phyloP scores from a whole-genome alignment of 1,140 invertebrate genomes.

The Druon quercuslanigerum region DNA sequence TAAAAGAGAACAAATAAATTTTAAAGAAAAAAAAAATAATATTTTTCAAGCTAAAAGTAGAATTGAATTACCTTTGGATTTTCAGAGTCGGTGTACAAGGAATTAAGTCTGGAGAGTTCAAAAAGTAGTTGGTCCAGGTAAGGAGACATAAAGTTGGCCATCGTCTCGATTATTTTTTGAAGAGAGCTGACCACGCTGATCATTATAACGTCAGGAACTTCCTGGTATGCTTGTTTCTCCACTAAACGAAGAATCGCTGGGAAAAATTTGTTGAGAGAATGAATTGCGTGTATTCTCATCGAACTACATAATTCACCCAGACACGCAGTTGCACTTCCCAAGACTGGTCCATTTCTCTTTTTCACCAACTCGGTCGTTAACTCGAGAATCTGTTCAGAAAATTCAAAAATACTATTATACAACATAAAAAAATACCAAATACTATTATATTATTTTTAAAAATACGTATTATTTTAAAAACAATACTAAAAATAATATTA shows the following conservation, averaged over 20 bases:
- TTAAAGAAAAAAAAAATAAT: too few relatives aligned
- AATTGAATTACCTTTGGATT: constrained; percentile 63
- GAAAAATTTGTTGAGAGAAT: constrained; percentile 85
- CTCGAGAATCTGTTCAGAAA: constrained; percentile 75
- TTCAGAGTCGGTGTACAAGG: constrained; percentile 63
- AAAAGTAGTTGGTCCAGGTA: constrained; percentile 86
- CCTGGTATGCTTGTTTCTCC: constrained; percentile 72
- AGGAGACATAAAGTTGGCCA: constrained; percentile 88
- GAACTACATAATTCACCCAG: constrained; percentile 86
- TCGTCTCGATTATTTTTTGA: constrained; percentile 87
- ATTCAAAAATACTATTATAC: constrained; percentile 35
- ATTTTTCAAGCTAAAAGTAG: too few relatives aligned
- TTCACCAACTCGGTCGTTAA: constrained; percentile 79
- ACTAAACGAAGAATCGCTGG: constrained; percentile 83
- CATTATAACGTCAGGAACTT: constrained; percentile 71
- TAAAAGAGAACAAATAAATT: too few relatives aligned
- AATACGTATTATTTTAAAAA: too few relatives aligned
- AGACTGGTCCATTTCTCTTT: constrained; percentile 76
- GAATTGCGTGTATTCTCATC: constrained; percentile 84
- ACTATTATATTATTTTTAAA: neutral
- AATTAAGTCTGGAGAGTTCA: constrained; percentile 79
- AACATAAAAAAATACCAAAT: too few relatives aligned
- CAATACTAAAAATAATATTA: too few relatives aligned
- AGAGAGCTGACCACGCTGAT: constrained; percentile 84
- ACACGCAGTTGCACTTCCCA: constrained; percentile 86